Evolutionary conservation across 2,888 invertebrate species (phyloP), one percentile per base, ranked within the genome.

Genomic region (Orthosia cruda): DNA sequence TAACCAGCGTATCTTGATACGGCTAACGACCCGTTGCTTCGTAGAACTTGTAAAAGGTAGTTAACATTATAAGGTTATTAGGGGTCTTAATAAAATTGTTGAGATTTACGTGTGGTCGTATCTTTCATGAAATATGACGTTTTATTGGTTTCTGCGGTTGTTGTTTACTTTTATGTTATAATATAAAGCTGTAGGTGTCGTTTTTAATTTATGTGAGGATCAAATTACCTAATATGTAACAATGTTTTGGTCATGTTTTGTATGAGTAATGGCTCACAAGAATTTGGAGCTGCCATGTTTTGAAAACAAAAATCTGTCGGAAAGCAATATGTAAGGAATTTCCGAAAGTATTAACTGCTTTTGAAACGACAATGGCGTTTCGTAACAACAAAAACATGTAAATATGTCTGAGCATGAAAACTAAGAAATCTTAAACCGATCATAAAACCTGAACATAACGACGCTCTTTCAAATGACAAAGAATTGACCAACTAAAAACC

Each of bases 41-140:
- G 72, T 84, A 45, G 55, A 55, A 59, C 15, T 64, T 68, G 64
- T 69, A 32, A 45, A 16, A 54, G 58, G 59, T 54, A 63, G 78
- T 82, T 68, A 74, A 86, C 75, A 70, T 78, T 57, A 50, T 45
- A 40, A 71, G 63, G 69, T 67, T 80, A 80, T 71, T 63, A 71
- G 77, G 57, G 87, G 47, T 85, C 89, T 78, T 71, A 11, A 66
- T 87, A 83, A 80, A 86, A 71, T 87, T 81, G 83, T 57, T 54
- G 32, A 62, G 74, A 66, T 70, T 71, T 73, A 71, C 71, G 87
- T 87, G 85, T 84, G 87, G 88, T 86, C 87, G 71, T 82, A 85
- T 88, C 71, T 89, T 83, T 89, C 83, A 88, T 86, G 84, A 78
- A 80, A 81, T 79, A 80, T 77, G 77, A 78, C 55, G n/a, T 74